phyloP scores from a whole-genome alignment of 2,888 invertebrate species.

The Syrista parreyssii region DNA sequence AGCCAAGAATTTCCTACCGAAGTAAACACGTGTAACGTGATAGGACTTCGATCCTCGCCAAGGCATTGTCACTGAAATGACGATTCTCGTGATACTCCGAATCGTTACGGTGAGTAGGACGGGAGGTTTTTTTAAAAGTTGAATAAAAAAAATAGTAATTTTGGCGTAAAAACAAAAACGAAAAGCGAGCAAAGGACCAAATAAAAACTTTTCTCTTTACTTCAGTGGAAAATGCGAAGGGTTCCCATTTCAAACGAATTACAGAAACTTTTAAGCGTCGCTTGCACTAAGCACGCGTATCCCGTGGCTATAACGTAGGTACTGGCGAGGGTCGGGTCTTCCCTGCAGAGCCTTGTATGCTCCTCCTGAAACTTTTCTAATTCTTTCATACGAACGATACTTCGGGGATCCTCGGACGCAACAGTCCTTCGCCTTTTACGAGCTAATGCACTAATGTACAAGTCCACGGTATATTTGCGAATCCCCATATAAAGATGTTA shows the following conservation, averaged over 20 bases:
- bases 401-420: slow-evolving; percentile 19
- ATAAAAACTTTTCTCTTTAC: slow-evolving; percentile 23
- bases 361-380: slow-evolving; percentile 15
- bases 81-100: too few species aligned
- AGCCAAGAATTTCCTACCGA: background rate
- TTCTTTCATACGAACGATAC: slow-evolving; percentile 14
- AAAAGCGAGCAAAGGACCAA: background rate
- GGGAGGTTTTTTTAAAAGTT: too few species aligned
- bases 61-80: too few species aligned
- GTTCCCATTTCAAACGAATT: slow-evolving; percentile 13
- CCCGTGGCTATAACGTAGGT: background rate
- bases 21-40: background rate
- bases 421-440: background rate
- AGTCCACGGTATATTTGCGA: background rate
- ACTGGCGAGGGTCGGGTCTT: background rate
- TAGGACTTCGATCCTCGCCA: background rate
- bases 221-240: slow-evolving; percentile 11
- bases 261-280: slow-evolving; percentile 13
- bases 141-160: background rate
- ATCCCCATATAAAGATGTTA: background rate
- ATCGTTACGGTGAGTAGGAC: too few species aligned
- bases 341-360: background rate
- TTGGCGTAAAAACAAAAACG: background rate
- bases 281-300: background rate
- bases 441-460: background rate